A percentile compares a stretch with the other conserved stretches of the same genome.
phyloP scores from a whole-genome alignment of 2,113 vertebrate species.

The Sitta europaea region DNA sequence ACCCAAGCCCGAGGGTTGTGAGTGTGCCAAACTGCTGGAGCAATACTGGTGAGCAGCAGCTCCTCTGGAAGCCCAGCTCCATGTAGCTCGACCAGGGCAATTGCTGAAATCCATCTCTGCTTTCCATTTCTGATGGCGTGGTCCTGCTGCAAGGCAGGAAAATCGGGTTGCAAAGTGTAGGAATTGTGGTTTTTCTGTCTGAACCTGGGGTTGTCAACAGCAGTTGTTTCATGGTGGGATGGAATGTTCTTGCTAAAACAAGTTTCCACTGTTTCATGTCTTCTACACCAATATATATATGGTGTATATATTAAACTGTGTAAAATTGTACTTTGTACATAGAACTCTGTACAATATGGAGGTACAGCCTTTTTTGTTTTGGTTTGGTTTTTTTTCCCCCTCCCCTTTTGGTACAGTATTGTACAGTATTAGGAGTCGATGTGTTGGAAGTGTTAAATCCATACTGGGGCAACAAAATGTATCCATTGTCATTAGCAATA shows the following conservation, averaged over 20 bases:
- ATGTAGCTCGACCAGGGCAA: neutral
- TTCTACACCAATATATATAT: constrained; percentile 70
- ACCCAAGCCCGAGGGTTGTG: neutral
- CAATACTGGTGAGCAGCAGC: constrained; percentile 36
- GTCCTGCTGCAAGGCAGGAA: neutral
- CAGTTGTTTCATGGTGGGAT: constrained; percentile 18
- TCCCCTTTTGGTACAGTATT: constrained; percentile 82
- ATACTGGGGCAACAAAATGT: constrained; percentile 51
- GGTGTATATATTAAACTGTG: constrained; percentile 84
- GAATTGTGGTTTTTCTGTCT: neutral
- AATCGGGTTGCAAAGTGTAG: neutral
- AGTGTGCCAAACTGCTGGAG: constrained; percentile 47
- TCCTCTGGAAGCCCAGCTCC: neutral
- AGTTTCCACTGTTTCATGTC: constrained; percentile 61
- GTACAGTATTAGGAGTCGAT: constrained; percentile 84
- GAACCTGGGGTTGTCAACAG: neutral
- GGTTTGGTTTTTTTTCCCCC: no score
- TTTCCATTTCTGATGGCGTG: neutral
- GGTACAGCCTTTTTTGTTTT: constrained; percentile 77
- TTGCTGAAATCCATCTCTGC: neutral
- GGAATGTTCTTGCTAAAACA: constrained; percentile 55
- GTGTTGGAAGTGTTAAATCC: constrained; percentile 65
- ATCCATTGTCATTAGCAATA: constrained; percentile 70
- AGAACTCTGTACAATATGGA: constrained; percentile 92
- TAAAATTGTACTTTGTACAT: constrained; percentile 92